Evolutionary conservation across 1,140 invertebrate species (phyloP).

Genomic region (Coptotermes formosanus): DNA sequence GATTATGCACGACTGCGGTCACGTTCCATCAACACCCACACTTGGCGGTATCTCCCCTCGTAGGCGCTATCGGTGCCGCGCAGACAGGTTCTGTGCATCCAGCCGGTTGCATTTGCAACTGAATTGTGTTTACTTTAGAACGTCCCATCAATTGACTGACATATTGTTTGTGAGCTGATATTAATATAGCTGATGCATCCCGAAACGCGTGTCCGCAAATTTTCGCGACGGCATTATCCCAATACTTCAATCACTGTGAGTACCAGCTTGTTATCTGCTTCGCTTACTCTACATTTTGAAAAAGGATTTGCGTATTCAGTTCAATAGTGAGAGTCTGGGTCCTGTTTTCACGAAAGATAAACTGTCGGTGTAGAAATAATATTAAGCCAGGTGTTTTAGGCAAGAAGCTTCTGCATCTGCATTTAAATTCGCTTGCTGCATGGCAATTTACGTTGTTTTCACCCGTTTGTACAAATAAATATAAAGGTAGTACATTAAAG

Average conservation of each 20-base stretch:
- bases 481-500: no score
- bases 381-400: no score
- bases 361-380: no score
- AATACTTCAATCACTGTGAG: neutral
- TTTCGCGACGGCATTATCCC: neutral
- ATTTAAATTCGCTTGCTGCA: no score
- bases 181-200: neutral
- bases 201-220: neutral
- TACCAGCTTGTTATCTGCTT: neutral
- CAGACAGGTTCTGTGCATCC: neutral
- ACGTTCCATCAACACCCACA: slow-evolving; percentile 1
- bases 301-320: neutral
- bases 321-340: no score
- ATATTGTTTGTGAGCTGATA: neutral
- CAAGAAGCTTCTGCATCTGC: no score
- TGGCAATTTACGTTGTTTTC: no score
- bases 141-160: neutral
- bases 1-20: slow-evolving; percentile 21
- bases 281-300: neutral
- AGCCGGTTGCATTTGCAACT: neutral
- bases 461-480: no score
- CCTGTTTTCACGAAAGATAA: no score
- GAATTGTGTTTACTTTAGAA: neutral
- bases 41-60: neutral
- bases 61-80: neutral